These are phyloP conservation scores for Microcebus tavaratra DNA, from an alignment of 2,113 vertebrate species.

Conservation along the genomic window DNA sequence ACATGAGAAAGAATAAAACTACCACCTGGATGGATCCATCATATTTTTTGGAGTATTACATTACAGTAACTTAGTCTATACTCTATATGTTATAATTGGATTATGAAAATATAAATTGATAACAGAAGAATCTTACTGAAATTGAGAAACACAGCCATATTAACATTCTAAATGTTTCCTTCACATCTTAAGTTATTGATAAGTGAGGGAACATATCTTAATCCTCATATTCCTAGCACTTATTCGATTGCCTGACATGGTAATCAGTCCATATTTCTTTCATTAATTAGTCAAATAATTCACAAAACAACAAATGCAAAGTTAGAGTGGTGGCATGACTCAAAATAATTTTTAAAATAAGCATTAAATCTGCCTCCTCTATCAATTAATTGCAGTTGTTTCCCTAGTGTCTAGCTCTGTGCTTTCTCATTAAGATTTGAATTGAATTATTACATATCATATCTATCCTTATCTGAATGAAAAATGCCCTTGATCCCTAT, in stretches of 20 bases:
- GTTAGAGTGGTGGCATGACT: neutral
- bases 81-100: neutral
- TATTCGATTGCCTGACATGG: neutral
- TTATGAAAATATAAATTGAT: neutral
- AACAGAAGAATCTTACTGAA: neutral
- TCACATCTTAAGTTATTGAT: neutral
- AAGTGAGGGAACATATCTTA: neutral
- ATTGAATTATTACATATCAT: neutral
- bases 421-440: neutral
- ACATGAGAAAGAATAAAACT: neutral
- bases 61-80: neutral
- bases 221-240: neutral
- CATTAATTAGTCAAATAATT: constrained; percentile 3
- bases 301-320: neutral
- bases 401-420: neutral
- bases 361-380: neutral
- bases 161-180: neutral
- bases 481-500: neutral
- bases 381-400: neutral
- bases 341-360: neutral
- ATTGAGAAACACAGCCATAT: neutral
- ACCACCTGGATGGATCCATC: neutral
- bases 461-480: neutral
- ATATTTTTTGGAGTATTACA: neutral
- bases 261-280: neutral